Percentiles rank a stretch among this genome's conserved stretches.
Evolutionary conservation across 2,797 vertebrate species (phyloP).

Genomic region (Brachyrhaphis roseni): DNA sequence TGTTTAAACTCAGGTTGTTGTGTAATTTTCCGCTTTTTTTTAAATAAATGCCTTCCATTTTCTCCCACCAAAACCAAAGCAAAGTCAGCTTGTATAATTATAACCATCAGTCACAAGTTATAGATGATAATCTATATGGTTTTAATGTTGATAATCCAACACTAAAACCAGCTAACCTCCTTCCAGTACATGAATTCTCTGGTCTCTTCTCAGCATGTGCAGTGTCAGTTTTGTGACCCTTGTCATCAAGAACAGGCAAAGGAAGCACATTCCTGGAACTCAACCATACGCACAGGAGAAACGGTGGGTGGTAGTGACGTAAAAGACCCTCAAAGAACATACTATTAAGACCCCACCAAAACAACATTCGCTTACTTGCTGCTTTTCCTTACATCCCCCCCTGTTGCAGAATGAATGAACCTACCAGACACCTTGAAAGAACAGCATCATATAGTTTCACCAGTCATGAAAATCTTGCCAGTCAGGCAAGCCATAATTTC

Average conservation of each 20-base stretch:
- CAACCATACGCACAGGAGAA: slow-evolving; percentile 81
- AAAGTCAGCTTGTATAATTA: background rate
- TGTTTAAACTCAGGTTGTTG: background rate
- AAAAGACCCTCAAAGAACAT: slow-evolving; percentile 79
- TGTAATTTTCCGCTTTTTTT: background rate
- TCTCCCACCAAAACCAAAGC: background rate
- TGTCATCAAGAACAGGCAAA: slow-evolving; percentile 81
- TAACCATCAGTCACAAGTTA: slow-evolving; percentile 24
- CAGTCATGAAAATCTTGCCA: background rate
- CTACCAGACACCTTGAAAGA: slow-evolving; percentile 14
- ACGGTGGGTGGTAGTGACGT: slow-evolving; percentile 86
- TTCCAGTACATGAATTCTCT: slow-evolving; percentile 7
- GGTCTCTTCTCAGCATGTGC: slow-evolving; percentile 63
- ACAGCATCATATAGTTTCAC: background rate
- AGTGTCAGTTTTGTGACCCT: slow-evolving; percentile 77
- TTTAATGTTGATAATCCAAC: slow-evolving; percentile 1
- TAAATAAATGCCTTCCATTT: background rate
- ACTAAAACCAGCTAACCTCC: slow-evolving; percentile 19
- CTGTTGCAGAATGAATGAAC: background rate
- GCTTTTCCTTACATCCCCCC: slow-evolving; percentile 46
- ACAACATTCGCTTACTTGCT: slow-evolving; percentile 77
- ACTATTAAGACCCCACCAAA: slow-evolving; percentile 74
- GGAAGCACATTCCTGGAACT: slow-evolving; percentile 79
- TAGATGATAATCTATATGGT: slow-evolving; percentile 17
- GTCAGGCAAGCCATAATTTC: background rate